Evolutionary conservation across 2,113 vertebrate species (phyloP), one percentile per base, ranked within the genome.

Genomic region (Narcine bancroftii): DNA sequence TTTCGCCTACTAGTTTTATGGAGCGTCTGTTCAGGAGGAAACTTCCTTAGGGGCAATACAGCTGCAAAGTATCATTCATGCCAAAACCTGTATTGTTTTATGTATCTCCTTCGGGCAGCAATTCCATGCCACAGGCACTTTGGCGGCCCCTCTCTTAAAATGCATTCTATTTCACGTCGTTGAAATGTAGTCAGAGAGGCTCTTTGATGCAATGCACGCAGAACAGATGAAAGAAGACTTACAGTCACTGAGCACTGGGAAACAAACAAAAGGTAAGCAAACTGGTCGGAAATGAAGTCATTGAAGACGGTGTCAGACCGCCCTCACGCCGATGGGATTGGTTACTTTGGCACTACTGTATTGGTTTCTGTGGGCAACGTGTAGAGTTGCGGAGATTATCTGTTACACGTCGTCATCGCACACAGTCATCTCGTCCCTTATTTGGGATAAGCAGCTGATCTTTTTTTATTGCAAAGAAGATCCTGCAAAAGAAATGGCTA

Each of bases 241-340:
- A 42, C 53, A 53, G 56, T 7, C 56, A 60, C 56, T 60, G 13
- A 11, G 15, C 56, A 60, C 9, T 7, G 56, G 47, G 47, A 53
- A 53, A 83, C 79, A 83, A 79, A 83, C 79, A 83, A 83, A 83
- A 83, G 79, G 33, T 83, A 83, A 83, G 79, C 79, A 53, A 9
- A 53, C 26, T 47, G 26, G 53, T 83, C 79, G 79, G 79, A 83
- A 83, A 83, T 83, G 79, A 83, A 83, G 33, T 83, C 79, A 83
- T 83, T 83, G 79, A 83, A 83, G 47, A 53, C 19, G 6, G 6
- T 2, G 10, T 3, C 79, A 47, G 17, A 17, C 76, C 76, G 76
- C 76, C 76, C 39, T 9, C 39, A 45, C 6, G 13, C 47, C 47
- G 10, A 29, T 33, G 0, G 47, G 79, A 83, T 83, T 83, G 79